A percentile compares a stretch with the other conserved stretches of the same genome.
Conservation (phyloP, 2,113 vertebrate genomes). For the Pimephales promelas region DNA sequence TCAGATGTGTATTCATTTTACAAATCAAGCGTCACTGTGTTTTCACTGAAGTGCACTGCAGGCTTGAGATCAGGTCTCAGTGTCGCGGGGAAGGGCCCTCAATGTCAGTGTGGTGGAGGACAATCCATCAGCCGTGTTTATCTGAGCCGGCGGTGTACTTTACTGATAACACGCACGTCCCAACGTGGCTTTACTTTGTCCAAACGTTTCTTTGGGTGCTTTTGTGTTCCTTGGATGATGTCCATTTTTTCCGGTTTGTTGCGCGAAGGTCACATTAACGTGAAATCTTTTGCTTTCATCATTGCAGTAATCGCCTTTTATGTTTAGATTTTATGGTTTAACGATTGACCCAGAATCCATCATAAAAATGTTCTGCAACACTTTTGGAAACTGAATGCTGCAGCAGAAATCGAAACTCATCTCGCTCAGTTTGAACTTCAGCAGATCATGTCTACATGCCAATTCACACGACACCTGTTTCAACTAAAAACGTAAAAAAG, state of each 20-base stretch:
- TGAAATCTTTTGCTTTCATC: not conserved
- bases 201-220: not conserved
- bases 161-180: not conserved
- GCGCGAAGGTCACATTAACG: not conserved
- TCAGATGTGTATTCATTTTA: not conserved
- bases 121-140: constrained; percentile 18
- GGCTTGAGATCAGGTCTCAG: not conserved
- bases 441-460: no score
- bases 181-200: not conserved
- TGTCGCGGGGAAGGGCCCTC: not conserved
- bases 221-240: not conserved
- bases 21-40: not conserved
- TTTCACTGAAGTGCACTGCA: not conserved
- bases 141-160: constrained; percentile 15
- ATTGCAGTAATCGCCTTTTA: not conserved
- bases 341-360: no score
- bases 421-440: no score
- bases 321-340: no score
- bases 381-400: no score
- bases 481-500: no score
- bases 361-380: no score
- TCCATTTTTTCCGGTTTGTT: not conserved
- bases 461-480: no score
- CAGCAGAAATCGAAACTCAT: no score
- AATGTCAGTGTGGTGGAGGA: not conserved